Base-by-base conservation (phyloP, 2,888 invertebrate species). In the Elmis aenea region DNA sequence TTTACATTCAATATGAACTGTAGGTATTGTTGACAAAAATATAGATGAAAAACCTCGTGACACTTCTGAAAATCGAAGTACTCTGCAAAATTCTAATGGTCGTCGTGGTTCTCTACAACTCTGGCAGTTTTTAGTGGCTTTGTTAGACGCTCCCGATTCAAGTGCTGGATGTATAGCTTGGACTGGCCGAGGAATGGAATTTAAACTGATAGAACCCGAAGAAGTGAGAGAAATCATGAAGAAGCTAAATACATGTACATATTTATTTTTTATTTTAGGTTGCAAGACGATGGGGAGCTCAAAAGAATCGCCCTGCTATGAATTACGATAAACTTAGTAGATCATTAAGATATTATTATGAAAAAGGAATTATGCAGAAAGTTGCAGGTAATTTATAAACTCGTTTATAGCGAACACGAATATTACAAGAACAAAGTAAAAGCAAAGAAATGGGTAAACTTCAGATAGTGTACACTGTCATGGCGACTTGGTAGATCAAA, bases 361-460 rank as follows among this genome's bases (percentile, higher is more conserved):
- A 95, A 67, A 95, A 95, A 64, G 94, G 94, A n/a, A 95, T 95
- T 58, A 94, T 95, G 93, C 94, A 94, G 69, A 95, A 95, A 68
- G 95, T 95, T 0, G 89, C 91, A 35, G 92, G 87, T 76, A 67
- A n/a, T n/a, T n/a, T n/a, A n/a, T n/a, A n/a, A n/a, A n/a, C n/a
- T n/a, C 55, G 44, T 39, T 15, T 21, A n/a, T 1, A 10, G 11
- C 14, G 8, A 5, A 3, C 14, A 13, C 10, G 8, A 31, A 27
- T 12, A 9, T 30, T 27, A 21, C n/a, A n/a, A n/a, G n/a, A n/a
- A n/a, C n/a, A n/a, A n/a, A n/a, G n/a, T 21, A 11, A 29, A 21
- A 9, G 13, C 2, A 29, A 20, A 20, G 20, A 20, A 20, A 8
- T n/a, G 20, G n/a, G n/a, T n/a, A n/a, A n/a, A n/a, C n/a, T n/a